phyloP scores from a whole-genome alignment of 2,113 vertebrate species.

The Pipra filicauda region DNA sequence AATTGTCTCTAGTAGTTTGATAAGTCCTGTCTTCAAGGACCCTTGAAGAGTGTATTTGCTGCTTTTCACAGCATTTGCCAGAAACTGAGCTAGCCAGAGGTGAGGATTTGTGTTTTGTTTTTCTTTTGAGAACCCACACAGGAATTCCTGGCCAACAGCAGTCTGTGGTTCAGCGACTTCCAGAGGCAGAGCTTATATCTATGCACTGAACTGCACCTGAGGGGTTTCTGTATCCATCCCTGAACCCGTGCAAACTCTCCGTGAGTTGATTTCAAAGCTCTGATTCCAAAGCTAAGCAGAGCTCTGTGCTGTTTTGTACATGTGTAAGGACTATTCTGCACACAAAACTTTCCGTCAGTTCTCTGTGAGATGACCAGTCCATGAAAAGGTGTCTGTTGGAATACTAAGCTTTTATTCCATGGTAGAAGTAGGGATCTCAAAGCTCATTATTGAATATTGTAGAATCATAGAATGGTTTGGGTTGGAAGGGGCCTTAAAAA shows the following conservation, averaged over 20 bases:
- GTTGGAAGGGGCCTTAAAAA: neutral
- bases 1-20: neutral
- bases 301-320: neutral
- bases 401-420: neutral
- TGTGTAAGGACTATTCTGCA: neutral
- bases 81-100: neutral
- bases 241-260: neutral
- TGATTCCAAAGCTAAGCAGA: neutral
- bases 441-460: neutral
- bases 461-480: neutral
- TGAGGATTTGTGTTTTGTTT: neutral
- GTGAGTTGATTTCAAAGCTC: fast-evolving
- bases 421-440: neutral
- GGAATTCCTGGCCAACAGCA: neutral
- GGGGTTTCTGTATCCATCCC: neutral
- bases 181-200: fast-evolving
- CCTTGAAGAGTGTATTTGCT: neutral
- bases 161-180: neutral
- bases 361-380: neutral
- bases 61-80: neutral
- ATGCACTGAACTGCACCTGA: neutral
- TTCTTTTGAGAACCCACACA: neutral
- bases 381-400: fast-evolving
- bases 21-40: neutral
- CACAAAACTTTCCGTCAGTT: neutral